Base-by-base conservation (phyloP, 1,140 invertebrate species). In the Gonioctena quinquepunctata region DNA sequence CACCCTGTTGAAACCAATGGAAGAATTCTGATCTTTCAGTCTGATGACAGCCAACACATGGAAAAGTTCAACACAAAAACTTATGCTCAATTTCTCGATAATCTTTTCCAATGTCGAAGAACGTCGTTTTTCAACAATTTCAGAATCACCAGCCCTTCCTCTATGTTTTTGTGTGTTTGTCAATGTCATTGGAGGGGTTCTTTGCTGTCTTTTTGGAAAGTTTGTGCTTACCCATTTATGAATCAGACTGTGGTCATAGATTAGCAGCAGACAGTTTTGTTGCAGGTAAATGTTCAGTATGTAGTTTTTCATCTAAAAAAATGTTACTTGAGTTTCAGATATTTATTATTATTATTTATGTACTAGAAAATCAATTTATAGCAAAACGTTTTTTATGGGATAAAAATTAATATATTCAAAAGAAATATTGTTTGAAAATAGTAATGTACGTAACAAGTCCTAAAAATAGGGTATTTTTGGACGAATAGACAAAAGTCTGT, bases 181-280 rank as follows among this genome's bases (percentile, higher is more conserved):
- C 26, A 60, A 16, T 33, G 26, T 67, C 11, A 60, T n/a, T 11
- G 54, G 54, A 13, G 42, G 18, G 23, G 25, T 16, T 18, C 57
- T 68, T 68, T 25, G 25, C 2, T 62, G 52, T 22, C 66, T 70
- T 56, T 60, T 71, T n/a, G 68, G 66, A 33, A 87, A 86, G 66
- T 87, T 86, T 18, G 81, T 81, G n/a, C 80, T 79, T 1, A 87
- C 79, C 88, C 89, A 90, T 50, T 85, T 82, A 77, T 87, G 86
- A 3, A 88, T 86, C 50, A 87, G 87, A 56, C 85, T 85, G 73
- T 93, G 91, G 78, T 90, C 88, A 71, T 93, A 94, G n/a, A 85
- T 89, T 1, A 92, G 79, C 67, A 87, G 86, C 49, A 93, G 84
- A 70, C 85, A 90, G 76, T 91, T 91, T 18, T 93, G 84, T 76